These are phyloP conservation scores for Phyllostomus hastatus DNA, from an alignment of 2,113 vertebrate genomes.

Conservation along the genomic window DNA sequence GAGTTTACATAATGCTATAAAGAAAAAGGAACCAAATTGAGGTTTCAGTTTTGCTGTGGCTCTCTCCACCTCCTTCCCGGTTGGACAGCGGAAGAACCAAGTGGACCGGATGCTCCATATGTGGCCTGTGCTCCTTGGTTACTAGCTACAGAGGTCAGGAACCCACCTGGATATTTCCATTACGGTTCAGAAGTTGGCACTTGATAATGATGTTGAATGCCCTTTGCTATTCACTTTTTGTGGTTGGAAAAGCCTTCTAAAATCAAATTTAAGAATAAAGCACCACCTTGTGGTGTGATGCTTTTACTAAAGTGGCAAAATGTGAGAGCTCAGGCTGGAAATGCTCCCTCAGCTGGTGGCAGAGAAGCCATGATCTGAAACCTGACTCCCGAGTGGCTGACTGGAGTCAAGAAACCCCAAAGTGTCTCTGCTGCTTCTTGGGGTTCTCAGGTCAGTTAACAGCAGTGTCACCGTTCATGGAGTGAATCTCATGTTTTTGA, in stretches of 20 bases:
- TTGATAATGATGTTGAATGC: neutral
- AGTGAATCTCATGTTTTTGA: neutral
- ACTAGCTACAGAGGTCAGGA: neutral
- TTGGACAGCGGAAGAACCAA: neutral
- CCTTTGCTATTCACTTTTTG: neutral
- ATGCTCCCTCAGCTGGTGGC: conserved; percentile 47
- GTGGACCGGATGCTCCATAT: neutral
- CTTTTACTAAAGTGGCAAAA: neutral
- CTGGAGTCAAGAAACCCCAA: neutral
- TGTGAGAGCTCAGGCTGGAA: neutral
- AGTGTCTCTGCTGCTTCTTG: neutral
- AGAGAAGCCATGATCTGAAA: neutral
- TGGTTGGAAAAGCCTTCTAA: neutral
- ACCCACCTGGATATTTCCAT: neutral
- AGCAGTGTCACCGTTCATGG: neutral
- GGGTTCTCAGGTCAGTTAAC: neutral
- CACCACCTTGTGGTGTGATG: conserved; percentile 79
- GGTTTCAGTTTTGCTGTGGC: neutral
- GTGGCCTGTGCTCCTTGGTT: neutral
- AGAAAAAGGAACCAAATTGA: neutral
- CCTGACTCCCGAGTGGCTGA: neutral
- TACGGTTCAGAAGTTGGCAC: neutral
- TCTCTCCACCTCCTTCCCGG: neutral
- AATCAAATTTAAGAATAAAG: conserved; percentile 68
- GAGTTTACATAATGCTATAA: neutral